Percentiles rank a stretch among this genome's conserved stretches.
Conservation (phyloP, 2,113 vertebrate genomes). For the Apteryx owenii region DNA sequence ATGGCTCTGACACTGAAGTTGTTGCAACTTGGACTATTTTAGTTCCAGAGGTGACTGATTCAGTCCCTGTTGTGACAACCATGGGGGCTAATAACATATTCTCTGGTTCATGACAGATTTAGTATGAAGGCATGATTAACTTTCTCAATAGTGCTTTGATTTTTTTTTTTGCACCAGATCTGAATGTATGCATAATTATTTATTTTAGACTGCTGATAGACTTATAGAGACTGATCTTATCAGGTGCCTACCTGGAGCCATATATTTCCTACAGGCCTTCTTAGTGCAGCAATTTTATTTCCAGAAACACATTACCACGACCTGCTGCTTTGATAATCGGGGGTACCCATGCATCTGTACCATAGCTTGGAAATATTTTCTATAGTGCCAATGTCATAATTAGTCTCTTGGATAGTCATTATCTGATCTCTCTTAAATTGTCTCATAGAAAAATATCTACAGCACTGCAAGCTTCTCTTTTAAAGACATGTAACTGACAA, state of each 20-base stretch:
- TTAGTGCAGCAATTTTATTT: background rate
- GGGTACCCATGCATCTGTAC: background rate
- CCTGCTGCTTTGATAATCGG: background rate
- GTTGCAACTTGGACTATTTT: background rate
- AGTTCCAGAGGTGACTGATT: background rate
- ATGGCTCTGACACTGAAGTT: background rate
- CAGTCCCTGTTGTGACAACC: background rate
- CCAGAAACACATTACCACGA: background rate
- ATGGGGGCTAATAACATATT: background rate
- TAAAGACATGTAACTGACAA: background rate
- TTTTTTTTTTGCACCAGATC: background rate
- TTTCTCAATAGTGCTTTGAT: background rate
- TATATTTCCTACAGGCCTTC: background rate
- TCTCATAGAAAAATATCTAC: background rate
- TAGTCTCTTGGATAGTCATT: background rate
- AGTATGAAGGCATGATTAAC: background rate
- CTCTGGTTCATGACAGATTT: background rate
- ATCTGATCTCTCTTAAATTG: background rate
- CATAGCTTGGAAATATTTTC: background rate
- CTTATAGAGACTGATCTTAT: background rate
- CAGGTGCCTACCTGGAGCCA: background rate
- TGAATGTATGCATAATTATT: background rate
- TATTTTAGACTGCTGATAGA: background rate
- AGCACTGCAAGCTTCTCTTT: background rate
- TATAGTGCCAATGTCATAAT: background rate